Conservation (phyloP, 2,888 invertebrate genomes). For the Coelopa pilipes region DNA sequence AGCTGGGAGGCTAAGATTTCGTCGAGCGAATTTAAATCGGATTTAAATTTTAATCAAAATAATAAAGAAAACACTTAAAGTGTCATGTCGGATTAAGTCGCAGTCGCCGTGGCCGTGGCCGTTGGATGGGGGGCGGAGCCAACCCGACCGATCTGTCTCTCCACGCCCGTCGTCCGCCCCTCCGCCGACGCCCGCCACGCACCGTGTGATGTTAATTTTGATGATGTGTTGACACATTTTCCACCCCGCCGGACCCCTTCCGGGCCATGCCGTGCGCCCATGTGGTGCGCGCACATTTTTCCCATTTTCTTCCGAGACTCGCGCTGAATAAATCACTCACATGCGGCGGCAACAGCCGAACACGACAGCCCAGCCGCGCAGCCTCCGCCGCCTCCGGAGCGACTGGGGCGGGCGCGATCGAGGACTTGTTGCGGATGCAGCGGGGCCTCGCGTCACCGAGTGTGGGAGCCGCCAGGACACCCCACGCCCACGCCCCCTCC, state of each 20-base stretch:
- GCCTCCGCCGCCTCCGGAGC: not conserved
- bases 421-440: not conserved
- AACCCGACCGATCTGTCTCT: not conserved
- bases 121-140: not conserved
- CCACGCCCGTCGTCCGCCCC: not conserved
- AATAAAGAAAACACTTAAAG: slow-evolving; percentile 51
- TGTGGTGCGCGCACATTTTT: slow-evolving; percentile 10
- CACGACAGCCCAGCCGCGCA: slow-evolving; percentile 26
- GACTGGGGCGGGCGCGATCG: not conserved
- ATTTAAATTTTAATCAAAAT: slow-evolving; percentile 52
- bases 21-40: slow-evolving; percentile 49
- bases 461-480: not conserved
- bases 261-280: not conserved
- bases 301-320: slow-evolving; percentile 24
- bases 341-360: slow-evolving; percentile 15
- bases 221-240: slow-evolving; percentile 46
- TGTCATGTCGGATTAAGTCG: slow-evolving; percentile 49
- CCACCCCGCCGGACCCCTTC: slow-evolving; percentile 27
- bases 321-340: slow-evolving; percentile 41
- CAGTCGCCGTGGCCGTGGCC: too few species aligned
- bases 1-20: slow-evolving; percentile 43
- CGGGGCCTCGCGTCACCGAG: not conserved
- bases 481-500: not conserved
- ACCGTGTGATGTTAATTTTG: slow-evolving; percentile 45
- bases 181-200: not conserved